phyloP scores from a whole-genome alignment of 1,140 invertebrate species.

The Cylas formicarius region DNA sequence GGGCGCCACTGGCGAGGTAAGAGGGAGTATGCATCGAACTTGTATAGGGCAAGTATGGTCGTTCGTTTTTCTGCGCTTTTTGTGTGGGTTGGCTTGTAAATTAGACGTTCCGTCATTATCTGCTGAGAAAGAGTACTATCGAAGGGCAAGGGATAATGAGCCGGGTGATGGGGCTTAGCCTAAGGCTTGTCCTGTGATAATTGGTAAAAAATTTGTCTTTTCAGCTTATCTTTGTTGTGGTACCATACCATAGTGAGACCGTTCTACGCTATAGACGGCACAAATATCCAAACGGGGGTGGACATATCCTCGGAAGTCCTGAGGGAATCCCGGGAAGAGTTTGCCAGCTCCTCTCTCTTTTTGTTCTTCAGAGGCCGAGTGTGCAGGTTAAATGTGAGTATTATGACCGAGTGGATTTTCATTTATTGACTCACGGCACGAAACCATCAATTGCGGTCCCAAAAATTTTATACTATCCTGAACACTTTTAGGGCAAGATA shows the following conservation, averaged over 20 bases:
- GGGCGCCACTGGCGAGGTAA: slow-evolving; percentile 65
- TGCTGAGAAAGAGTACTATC: no score
- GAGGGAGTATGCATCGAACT: no score
- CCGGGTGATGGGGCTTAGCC: no score
- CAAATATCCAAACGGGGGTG: slow-evolving; percentile 53
- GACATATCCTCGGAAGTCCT: slow-evolving; percentile 54
- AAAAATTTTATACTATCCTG: background rate
- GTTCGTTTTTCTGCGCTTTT: no score
- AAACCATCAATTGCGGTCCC: no score
- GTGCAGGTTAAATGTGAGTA: slow-evolving; percentile 54
- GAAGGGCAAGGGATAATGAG: no score
- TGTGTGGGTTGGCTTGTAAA: no score
- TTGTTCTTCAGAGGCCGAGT: slow-evolving; percentile 63
- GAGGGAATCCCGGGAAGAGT: slow-evolving; percentile 51
- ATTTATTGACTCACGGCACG: no score
- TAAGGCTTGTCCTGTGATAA: no score
- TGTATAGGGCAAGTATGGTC: no score
- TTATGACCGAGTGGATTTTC: background rate
- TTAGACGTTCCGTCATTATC: no score
- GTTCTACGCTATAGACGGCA: slow-evolving; percentile 62
- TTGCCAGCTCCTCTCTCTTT: slow-evolving; percentile 59
- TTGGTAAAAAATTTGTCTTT: slow-evolving; percentile 9
- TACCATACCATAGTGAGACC: slow-evolving; percentile 68
- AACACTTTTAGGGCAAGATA: no score
- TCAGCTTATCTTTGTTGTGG: slow-evolving; percentile 61